Evolutionary conservation across 2,888 invertebrate genomes (phyloP).

Genomic region (Pachycephus smyrnensis): DNA sequence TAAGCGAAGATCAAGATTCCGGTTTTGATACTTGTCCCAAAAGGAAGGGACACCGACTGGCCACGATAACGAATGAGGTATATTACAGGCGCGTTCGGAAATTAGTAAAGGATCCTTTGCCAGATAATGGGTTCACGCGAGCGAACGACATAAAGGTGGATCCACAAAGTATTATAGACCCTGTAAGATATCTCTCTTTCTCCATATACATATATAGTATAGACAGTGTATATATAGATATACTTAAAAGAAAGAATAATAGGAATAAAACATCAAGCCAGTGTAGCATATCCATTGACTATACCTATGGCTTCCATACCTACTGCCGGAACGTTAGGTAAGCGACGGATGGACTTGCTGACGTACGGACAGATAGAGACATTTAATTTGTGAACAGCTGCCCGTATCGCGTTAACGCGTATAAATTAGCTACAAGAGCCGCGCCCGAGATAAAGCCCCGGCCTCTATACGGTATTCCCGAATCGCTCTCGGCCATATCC

Average conservation of each 20-base stretch:
- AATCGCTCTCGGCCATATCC: slow-evolving; percentile 24
- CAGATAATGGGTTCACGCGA: slow-evolving; percentile 49
- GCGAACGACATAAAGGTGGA: slow-evolving; percentile 10
- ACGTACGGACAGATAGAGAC: slow-evolving; percentile 49
- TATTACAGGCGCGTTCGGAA: slow-evolving; percentile 28
- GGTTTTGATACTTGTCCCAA: neutral
- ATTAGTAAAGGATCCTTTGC: slow-evolving; percentile 47
- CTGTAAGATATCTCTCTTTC: neutral
- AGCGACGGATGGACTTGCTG: slow-evolving; percentile 12
- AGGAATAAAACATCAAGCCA: neutral
- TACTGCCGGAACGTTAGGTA: neutral
- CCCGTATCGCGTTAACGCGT: slow-evolving; percentile 58
- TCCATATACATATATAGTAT: neutral
- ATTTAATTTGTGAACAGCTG: slow-evolving; percentile 62
- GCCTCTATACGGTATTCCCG: slow-evolving; percentile 27
- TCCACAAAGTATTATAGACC: neutral
- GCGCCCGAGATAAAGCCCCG: slow-evolving; percentile 51
- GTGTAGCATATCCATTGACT: neutral
- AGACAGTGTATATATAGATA: neutral
- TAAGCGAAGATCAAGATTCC: neutral
- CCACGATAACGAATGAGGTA: slow-evolving; percentile 3
- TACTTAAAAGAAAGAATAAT: neutral
- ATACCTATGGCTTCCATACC: neutral
- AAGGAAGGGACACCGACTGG: neutral
- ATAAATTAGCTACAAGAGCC: slow-evolving; percentile 61